Evolutionary conservation across 1,140 invertebrate genomes (phyloP).

Genomic region (Bombus balteatus): DNA sequence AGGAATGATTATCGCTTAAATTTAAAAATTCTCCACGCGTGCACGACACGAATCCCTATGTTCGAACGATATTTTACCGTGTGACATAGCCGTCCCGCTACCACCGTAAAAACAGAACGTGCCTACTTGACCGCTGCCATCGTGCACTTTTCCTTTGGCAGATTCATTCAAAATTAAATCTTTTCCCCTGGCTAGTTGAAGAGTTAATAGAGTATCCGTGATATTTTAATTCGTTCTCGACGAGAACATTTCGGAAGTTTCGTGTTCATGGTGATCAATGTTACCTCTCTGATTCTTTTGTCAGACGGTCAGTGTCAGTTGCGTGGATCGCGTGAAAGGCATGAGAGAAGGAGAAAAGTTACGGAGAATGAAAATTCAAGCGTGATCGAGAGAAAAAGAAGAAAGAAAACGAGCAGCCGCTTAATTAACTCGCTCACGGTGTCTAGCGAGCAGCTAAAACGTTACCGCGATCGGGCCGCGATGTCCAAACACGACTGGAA

Average conservation of each 20-base stretch:
- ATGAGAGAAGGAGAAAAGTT: constrained; percentile 21
- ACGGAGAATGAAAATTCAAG: constrained; percentile 31
- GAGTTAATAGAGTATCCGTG: neutral
- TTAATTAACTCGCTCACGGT: constrained; percentile 60
- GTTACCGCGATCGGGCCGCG: constrained; percentile 45
- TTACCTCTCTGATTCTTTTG: constrained; percentile 7
- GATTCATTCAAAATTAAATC: no score
- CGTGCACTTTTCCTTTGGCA: no score
- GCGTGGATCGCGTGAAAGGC: constrained; percentile 28
- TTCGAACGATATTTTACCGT: neutral
- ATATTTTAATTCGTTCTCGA: constrained; percentile 4
- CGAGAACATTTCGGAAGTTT: neutral
- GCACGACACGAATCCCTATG: neutral
- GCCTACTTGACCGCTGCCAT: neutral
- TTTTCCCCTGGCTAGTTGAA: no score
- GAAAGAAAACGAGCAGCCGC: constrained; percentile 10
- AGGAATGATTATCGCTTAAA: constrained; percentile 26
- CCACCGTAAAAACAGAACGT: neutral
- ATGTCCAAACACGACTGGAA: constrained; percentile 41
- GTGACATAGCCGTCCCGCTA: neutral
- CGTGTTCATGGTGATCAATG: neutral
- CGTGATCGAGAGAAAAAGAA: neutral
- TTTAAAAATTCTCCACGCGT: neutral
- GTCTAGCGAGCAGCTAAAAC: constrained; percentile 33
- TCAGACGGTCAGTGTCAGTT: neutral